Evolutionary conservation across 2,888 invertebrate species (phyloP), one percentile per base, ranked within the genome.

Genomic region (Eledone cirrhosa): DNA sequence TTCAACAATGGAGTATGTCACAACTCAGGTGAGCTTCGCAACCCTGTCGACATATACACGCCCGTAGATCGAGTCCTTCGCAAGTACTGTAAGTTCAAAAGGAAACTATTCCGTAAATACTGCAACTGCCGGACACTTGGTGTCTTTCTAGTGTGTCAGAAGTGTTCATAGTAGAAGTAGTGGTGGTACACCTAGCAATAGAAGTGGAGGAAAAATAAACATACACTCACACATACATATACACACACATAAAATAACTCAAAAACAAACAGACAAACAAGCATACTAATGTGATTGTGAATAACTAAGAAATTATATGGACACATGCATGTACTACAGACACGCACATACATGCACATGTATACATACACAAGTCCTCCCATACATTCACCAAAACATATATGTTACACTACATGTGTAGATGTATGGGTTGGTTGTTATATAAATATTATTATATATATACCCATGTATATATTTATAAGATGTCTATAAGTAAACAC

Each of bases 1-100:
- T 93, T 93, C 0, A 90, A 92, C 0, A 93, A 93, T 67, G 95
- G 94, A 0, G 92, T 92, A 27, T 96, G 96, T 85, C 83, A 87
- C 53, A 85, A 86, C 77, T 83, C 88, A 86, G 89, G 90, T 88
- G 87, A 87, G 85, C 82, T 85, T 69, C 80, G 83, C 53, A 83
- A 84, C 80, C 82, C 84, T 67, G 84, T 83, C 67, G 87, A 87
- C 83, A 85, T 86, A 72, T 85, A 85, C 82, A 84, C 87, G 72
- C 84, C 87, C n/a, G 84, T 87, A 77, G 87, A 87, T 83, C 83
- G 84, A 77, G 85, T 86, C 79, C 82, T 88, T 80, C 84, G 86
- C 82, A 85, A 84, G 80, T 87, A 86, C 82, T 88, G 88, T 83
- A 85, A 85, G 80, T 83, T 85, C 80, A 83, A 86, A 81, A 83